phyloP scores from a whole-genome alignment of 2,113 vertebrate species.

The Raphicerus campestris region DNA sequence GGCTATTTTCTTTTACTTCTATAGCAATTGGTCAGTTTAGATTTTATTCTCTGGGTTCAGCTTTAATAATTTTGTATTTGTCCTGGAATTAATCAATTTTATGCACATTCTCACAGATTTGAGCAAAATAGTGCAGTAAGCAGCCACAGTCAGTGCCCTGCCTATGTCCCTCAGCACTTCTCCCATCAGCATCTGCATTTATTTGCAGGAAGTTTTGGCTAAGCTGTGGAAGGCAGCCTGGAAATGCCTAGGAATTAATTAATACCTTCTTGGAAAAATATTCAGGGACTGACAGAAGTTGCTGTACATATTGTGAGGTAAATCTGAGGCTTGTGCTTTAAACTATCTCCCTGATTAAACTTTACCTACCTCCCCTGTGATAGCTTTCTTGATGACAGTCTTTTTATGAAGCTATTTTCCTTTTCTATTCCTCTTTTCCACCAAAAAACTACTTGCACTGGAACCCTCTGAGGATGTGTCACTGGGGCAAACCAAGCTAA shows the following conservation, averaged over 20 bases:
- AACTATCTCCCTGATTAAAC: neutral
- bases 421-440: neutral
- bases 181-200: neutral
- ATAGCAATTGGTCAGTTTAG: neutral
- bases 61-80: conserved; percentile 50
- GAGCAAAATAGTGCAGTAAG: neutral
- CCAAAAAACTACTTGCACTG: neutral
- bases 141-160: neutral
- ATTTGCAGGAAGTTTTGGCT: neutral
- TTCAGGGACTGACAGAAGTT: neutral
- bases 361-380: neutral
- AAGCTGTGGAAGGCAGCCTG: neutral
- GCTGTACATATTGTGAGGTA: neutral
- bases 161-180: neutral
- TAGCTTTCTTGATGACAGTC: neutral
- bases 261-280: neutral
- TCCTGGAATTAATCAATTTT: neutral
- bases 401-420: neutral
- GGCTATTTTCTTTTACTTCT: neutral
- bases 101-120: neutral
- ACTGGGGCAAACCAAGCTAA: neutral
- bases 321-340: neutral
- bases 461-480: neutral
- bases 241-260: neutral
- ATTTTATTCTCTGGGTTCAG: neutral